Evolutionary conservation across 2,888 invertebrate genomes (phyloP).

Genomic region (Lochmaea crataegi): DNA sequence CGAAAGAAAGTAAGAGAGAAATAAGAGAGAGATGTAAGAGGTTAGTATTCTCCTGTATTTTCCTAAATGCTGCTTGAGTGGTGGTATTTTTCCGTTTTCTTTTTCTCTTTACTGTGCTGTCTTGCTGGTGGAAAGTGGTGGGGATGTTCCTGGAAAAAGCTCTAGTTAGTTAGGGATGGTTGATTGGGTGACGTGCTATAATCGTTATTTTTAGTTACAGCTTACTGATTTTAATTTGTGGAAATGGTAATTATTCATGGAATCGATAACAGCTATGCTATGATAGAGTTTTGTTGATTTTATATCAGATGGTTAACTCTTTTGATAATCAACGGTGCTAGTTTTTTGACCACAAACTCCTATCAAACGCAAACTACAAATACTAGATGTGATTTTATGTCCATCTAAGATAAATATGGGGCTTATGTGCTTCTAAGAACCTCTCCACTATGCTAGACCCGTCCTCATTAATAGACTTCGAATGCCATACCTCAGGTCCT

Average conservation of each 20-base stretch:
- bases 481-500: too few species aligned
- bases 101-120: conserved; percentile 20
- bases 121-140: conserved; percentile 28
- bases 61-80: conserved; percentile 43
- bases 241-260: neutral
- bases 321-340: too few species aligned
- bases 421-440: too few species aligned
- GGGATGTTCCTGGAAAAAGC: conserved; percentile 36
- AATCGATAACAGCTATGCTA: too few species aligned
- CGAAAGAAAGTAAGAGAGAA: conserved; percentile 45
- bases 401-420: too few species aligned
- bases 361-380: too few species aligned
- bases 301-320: too few species aligned
- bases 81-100: conserved; percentile 42
- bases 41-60: conserved; percentile 46
- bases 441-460: too few species aligned
- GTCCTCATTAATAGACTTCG: too few species aligned
- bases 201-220: conserved; percentile 23
- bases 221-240: neutral
- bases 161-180: conserved; percentile 24
- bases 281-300: too few species aligned
- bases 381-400: too few species aligned
- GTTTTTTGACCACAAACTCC: too few species aligned
- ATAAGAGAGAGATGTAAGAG: conserved; percentile 44
- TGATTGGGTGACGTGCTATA: conserved; percentile 20